Evolutionary conservation across 2,113 vertebrate genomes (phyloP).

Genomic region (Malaclemys terrapin): DNA sequence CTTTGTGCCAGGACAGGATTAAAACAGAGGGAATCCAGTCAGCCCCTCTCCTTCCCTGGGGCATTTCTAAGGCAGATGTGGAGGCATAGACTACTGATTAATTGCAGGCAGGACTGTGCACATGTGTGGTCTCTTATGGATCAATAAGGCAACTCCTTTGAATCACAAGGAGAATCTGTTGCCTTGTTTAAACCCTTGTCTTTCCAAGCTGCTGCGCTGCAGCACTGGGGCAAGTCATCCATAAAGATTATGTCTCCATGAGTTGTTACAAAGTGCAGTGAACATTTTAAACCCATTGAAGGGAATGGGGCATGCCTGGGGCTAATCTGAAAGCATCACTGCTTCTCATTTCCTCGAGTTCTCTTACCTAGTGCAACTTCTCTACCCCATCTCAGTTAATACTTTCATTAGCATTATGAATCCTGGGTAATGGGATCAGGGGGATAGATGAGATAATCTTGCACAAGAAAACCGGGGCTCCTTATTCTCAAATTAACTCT

Average conservation of each 20-base stretch:
- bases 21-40: rapidly evolving
- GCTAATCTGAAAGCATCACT: not conserved
- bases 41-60: not conserved
- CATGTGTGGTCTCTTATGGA: not conserved
- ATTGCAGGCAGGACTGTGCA: not conserved
- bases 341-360: not conserved
- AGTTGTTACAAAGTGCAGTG: not conserved
- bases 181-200: not conserved
- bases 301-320: not conserved
- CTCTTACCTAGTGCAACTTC: rapidly evolving
- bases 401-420: not conserved
- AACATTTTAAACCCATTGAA: not conserved
- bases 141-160: not conserved
- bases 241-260: not conserved
- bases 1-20: not conserved
- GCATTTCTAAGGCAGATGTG: not conserved
- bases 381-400: rapidly evolving
- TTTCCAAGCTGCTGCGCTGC: not conserved
- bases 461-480: not conserved
- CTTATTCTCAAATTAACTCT: not conserved
- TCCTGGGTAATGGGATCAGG: not conserved
- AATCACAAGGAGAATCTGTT: not conserved
- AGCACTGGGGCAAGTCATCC: not conserved
- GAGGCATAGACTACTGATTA: not conserved
- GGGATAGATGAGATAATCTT: not conserved